These are phyloP conservation scores for Sciurus vulgaris DNA, from an alignment of 2,797 vertebrate genomes.

Conservation along the genomic window DNA sequence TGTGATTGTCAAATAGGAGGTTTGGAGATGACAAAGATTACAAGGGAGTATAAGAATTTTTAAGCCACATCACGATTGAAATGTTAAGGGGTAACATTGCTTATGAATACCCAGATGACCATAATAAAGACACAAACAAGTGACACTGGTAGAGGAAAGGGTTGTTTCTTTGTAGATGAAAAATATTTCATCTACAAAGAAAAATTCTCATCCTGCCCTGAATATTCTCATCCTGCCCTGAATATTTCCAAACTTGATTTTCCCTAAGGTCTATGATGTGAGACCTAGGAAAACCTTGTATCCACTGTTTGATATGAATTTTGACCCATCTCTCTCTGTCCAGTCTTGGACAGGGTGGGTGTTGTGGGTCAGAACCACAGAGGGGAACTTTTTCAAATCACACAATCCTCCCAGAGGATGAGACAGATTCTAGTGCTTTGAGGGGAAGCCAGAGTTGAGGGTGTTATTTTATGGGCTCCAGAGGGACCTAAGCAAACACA, in stretches of 20 bases:
- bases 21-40: not conserved
- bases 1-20: not conserved
- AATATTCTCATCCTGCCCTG: not conserved
- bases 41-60: not conserved
- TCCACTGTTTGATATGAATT: not conserved
- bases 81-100: not conserved
- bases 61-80: not conserved
- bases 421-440: not conserved
- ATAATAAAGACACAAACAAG: not conserved
- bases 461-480: not conserved
- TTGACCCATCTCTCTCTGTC: not conserved
- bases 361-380: not conserved
- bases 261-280: not conserved
- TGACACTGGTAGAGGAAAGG: not conserved
- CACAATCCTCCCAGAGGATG: not conserved
- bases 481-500: not conserved
- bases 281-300: not conserved
- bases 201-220: not conserved
- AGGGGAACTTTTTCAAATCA: not conserved
- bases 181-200: not conserved
- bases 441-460: not conserved
- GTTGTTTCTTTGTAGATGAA: not conserved
- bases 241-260: not conserved
- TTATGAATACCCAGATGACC: not conserved
- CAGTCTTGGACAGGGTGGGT: rapidly evolving